Evolutionary conservation across 2,888 invertebrate genomes (phyloP).

Genomic region (Orthonychiurus folsomi): DNA sequence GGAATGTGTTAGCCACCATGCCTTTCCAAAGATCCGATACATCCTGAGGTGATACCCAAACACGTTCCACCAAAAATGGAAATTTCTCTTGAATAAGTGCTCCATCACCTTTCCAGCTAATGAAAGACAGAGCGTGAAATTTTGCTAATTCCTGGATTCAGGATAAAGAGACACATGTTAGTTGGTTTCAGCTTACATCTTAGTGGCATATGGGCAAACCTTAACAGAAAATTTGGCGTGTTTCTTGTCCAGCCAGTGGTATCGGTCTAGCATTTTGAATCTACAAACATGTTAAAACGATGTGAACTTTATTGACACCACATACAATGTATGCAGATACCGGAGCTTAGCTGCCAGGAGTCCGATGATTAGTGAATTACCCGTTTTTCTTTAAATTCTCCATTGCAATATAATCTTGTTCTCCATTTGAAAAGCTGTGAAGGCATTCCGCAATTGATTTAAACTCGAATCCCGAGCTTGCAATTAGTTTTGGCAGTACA

Average conservation of each 20-base stretch:
- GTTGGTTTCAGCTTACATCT: no score
- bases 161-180: neutral
- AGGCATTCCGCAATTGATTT: conserved; percentile 8
- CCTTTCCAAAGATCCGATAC: neutral
- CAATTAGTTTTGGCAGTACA: neutral
- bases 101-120: conserved; percentile 11
- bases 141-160: conserved; percentile 12
- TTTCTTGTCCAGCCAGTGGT: neutral
- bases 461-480: neutral
- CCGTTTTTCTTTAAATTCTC: conserved; percentile 9
- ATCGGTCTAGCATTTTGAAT: neutral
- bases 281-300: neutral
- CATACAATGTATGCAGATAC: no score
- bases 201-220: no score
- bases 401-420: conserved; percentile 13
- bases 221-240: neutral
- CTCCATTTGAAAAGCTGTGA: neutral
- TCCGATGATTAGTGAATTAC: conserved; percentile 5
- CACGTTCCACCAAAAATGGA: neutral
- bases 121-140: conserved; percentile 12
- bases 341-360: neutral
- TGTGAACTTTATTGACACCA: neutral
- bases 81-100: neutral
- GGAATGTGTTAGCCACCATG: conserved; percentile 2
- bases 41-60: neutral